Conservation (phyloP, 92 coral and sea anemone species). For the Epizoanthus rinbou region DNA sequence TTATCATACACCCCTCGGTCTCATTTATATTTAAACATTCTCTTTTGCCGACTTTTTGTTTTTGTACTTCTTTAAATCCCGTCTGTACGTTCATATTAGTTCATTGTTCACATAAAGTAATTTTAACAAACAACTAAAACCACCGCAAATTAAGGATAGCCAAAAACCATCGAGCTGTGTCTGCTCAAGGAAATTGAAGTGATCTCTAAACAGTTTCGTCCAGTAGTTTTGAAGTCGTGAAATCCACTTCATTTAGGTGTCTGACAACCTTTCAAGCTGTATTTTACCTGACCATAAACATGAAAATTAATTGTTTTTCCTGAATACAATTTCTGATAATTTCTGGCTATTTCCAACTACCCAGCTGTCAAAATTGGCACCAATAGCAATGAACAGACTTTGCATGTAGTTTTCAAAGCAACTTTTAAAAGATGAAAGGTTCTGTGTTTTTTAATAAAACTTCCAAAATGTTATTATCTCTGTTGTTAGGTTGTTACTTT, state of each 20-base stretch:
- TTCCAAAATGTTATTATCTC: not conserved
- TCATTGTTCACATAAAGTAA: slow-evolving; percentile 20
- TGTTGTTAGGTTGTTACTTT: not conserved
- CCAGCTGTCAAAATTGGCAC: slow-evolving; percentile 21
- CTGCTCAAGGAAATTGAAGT: slow-evolving; percentile 5
- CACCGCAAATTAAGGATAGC: slow-evolving; percentile 11
- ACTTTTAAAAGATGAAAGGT: not conserved
- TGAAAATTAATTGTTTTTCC: slow-evolving; percentile 12
- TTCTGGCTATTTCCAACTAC: not conserved
- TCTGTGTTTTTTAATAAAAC: not conserved
- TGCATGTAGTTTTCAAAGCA: slow-evolving; percentile 9
- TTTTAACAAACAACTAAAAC: slow-evolving; percentile 10
- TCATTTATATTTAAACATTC: slow-evolving; percentile 10
- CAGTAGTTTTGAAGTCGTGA: not conserved
- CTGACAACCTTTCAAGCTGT: slow-evolving; percentile 18
- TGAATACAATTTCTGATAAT: slow-evolving; percentile 15
- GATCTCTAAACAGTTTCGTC: not conserved
- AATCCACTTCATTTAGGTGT: slow-evolving; percentile 11
- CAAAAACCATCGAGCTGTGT: not conserved
- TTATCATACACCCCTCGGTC: not conserved
- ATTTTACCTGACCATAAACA: not conserved
- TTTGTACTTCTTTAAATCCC: slow-evolving; percentile 8
- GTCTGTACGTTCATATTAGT: slow-evolving; percentile 6
- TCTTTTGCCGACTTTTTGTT: not conserved
- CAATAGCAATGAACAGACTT: not conserved